phyloP scores from a whole-genome alignment of 2,113 vertebrate species.

The Podarcis raffonei region DNA sequence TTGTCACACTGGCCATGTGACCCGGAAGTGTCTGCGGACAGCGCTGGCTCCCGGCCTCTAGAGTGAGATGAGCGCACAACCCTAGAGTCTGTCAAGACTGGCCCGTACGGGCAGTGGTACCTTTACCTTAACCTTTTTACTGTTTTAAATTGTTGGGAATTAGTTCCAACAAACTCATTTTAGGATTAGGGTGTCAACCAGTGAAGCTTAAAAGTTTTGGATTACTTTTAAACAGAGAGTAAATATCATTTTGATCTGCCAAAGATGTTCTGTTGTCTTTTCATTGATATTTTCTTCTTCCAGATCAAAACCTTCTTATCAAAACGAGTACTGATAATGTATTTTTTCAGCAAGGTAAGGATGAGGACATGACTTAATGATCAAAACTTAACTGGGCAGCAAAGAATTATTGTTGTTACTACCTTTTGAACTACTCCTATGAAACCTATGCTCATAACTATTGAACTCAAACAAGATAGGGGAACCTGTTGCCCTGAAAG shows the following conservation, averaged over 20 bases:
- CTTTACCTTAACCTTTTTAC: no score
- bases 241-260: background rate
- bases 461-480: background rate
- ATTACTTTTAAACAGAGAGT: background rate
- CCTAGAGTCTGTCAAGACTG: no score
- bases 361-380: background rate
- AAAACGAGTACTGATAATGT: conserved; percentile 91
- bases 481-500: background rate
- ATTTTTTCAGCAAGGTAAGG: conserved; percentile 98
- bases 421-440: background rate
- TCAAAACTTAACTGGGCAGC: background rate
- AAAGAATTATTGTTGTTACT: background rate
- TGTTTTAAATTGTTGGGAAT: background rate
- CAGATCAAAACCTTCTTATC: conserved; percentile 92
- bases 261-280: background rate
- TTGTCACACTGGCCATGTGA: no score
- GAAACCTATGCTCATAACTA: background rate
- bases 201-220: background rate
- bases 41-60: no score
- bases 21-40: no score
- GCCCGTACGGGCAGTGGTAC: no score
- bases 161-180: background rate
- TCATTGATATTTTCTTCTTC: conserved; percentile 47
- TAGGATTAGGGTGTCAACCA: background rate
- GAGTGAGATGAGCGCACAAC: no score